Base-by-base conservation (phyloP, 2,888 invertebrate genomes). In the Ectropis crepuscularia region DNA sequence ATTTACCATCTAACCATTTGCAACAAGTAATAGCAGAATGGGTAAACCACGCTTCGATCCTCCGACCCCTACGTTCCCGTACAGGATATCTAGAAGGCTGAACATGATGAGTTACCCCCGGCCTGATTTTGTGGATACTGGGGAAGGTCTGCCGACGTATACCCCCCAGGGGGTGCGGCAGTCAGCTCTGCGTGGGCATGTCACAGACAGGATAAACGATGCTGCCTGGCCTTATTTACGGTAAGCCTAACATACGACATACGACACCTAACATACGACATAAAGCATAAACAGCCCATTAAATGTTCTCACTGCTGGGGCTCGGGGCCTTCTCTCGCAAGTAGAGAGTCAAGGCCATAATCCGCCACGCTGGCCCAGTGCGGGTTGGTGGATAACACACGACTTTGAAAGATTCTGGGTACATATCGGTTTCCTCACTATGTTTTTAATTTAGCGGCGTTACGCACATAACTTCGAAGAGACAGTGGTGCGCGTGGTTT, bases 181-280 rank as follows among this genome's bases (percentile, higher is more conserved):
- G 48, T 90, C 90, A 0, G 91, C 91, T 0, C 10, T 91, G 2
- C 74, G 69, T 6, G 78, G 77, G 0, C 76, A 74, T 0, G 50
- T 78, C 0, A 65, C 75, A 5, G 89, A 90, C 42, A 78, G 88
- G 67, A 80, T 90, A 0, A 76, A 78, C 42, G 92, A 92, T 43
- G 87, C 79, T 0, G 79, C 90, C 0, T 90, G 82, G 85, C 92
- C 92, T 5, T 88, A 83, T 63, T 60, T 86, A 57, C 81, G 90
- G 91, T 92, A 73, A 79, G 82, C 12, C 36, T 10, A 9, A 4
- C 5, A 6, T 6, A 41, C 10, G 5, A 6, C 8, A 41, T 41
- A n/a, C n/a, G n/a, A n/a, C n/a, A n/a, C 12, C 36, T 10, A 9
- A 4, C 5, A 6, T 6, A 41, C 10, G 5, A 6, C 8, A 41